Conservation (phyloP, 1,140 invertebrate genomes). For the Neocloeon triangulifer region DNA sequence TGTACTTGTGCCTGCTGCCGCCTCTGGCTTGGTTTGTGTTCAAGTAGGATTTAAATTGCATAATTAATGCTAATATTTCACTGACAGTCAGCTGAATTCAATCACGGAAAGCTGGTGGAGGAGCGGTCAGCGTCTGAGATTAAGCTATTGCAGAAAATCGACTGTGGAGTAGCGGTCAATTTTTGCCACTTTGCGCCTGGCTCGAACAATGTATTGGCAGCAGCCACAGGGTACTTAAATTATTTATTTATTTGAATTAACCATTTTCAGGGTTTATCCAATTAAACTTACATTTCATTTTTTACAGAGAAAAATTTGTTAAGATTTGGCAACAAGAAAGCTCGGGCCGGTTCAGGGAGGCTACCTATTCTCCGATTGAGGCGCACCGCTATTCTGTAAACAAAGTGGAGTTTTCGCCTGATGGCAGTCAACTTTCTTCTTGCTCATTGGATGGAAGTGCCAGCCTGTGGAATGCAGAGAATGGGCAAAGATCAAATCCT, state of each 20-base stretch:
- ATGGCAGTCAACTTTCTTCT: slow-evolving; percentile 36
- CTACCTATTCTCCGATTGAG: slow-evolving; percentile 23
- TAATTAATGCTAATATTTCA: too few relatives aligned
- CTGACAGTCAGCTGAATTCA: too few relatives aligned
- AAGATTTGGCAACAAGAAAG: slow-evolving; percentile 21
- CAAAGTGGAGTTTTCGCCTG: slow-evolving; percentile 37
- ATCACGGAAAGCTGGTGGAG: too few relatives aligned
- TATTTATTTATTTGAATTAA: too few relatives aligned
- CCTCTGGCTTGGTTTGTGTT: too few relatives aligned
- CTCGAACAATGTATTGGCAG: too few relatives aligned
- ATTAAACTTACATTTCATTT: too few relatives aligned
- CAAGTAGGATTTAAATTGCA: too few relatives aligned
- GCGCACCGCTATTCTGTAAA: slow-evolving; percentile 37
- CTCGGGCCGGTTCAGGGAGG: slow-evolving; percentile 19
- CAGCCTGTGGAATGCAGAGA: slow-evolving; percentile 37
- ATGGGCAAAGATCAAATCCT: slow-evolving; percentile 19
- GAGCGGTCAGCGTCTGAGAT: slow-evolving; percentile 20
- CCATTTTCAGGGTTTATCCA: too few relatives aligned
- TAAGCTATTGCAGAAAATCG: slow-evolving; percentile 21
- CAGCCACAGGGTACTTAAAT: too few relatives aligned
- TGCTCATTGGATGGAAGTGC: slow-evolving; percentile 49
- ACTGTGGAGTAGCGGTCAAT: slow-evolving; percentile 28
- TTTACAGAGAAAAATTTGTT: slow-evolving; percentile 30
- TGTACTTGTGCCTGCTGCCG: too few relatives aligned
- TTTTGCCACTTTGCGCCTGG: slow-evolving; percentile 25